Base-by-base conservation (phyloP, 2,797 vertebrate genomes). In the Enteromius thamalakanensis region DNA sequence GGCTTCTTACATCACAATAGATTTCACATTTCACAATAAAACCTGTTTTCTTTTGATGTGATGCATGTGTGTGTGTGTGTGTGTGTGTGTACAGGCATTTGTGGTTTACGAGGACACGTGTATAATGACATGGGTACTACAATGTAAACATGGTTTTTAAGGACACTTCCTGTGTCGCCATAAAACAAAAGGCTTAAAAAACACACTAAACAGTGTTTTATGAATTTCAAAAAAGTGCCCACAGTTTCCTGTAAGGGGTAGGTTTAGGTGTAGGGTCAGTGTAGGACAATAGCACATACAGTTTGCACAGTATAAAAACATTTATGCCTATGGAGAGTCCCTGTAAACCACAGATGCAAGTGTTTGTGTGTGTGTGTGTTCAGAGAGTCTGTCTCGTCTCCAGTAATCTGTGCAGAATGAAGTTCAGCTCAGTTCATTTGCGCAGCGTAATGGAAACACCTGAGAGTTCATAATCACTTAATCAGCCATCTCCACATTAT, bases 371-470 rank as follows among this genome's bases (percentile, higher is more conserved):
- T 34, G 32, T 2, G 10, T n/a, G 11, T 53, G 49, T n/a, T 1
- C 19, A 21, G 70, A 72, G 26, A 76, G 8, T 62, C n/a, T 1
- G 12, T 15, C 64, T 17, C 64, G 47, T 47, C 23, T 47, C 15
- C 58, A 47, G 55, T 47, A 64, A 77, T 77, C 75, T 64, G 29
- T 55, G 40, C 12, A 77, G 58, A 64, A 77, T 77, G 29, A 45
- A 77, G 75, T 64, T 62, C 23, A 64, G 40, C 40, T 77, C 42
- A 47, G 40, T 62, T 23, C 76, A 77, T 47, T 77, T 64, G 23
- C 40, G 32, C 51, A 76, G 11, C 21, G 29, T 58, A 76, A 76
- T 58, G 72, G 32, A 58, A 1, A 6, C 51, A 58, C 58, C 47
- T 37, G 51, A 58, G 72, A 40, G 51, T 40, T 58, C 37, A 76